Evolutionary conservation across 2,888 invertebrate species (phyloP).

Genomic region (Ornithoptera priamus): DNA sequence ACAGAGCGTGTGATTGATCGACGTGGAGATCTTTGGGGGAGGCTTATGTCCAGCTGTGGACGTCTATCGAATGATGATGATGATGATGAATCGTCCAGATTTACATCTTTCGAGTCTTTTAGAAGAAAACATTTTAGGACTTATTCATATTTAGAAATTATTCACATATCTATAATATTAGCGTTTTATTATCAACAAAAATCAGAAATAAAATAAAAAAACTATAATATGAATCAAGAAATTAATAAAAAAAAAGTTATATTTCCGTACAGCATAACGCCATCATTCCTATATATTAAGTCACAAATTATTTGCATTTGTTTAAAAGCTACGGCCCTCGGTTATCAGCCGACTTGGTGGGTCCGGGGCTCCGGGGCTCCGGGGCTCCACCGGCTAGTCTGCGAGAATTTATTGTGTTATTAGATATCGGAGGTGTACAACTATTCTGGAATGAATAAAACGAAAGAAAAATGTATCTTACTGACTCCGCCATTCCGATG

Average conservation of each 20-base stretch:
- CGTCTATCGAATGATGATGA: too few species aligned
- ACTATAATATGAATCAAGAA: too few species aligned
- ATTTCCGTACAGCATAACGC: slow-evolving; percentile 22
- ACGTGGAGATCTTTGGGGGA: too few species aligned
- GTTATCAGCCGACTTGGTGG: slow-evolving; percentile 35
- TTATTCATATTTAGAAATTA: too few species aligned
- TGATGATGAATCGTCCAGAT: too few species aligned
- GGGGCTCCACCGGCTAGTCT: slow-evolving; percentile 17
- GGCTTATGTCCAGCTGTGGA: too few species aligned
- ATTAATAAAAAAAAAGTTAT: neutral
- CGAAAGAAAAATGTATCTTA: slow-evolving; percentile 21
- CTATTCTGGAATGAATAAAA: slow-evolving; percentile 27
- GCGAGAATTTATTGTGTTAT: slow-evolving; percentile 28
- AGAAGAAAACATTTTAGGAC: too few species aligned
- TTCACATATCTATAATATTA: too few species aligned
- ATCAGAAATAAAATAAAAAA: neutral
- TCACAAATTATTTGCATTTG: slow-evolving; percentile 38
- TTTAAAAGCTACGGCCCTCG: slow-evolving; percentile 36
- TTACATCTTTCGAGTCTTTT: too few species aligned
- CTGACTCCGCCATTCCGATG: slow-evolving; percentile 19
- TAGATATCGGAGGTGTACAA: slow-evolving; percentile 29
- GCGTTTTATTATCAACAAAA: neutral
- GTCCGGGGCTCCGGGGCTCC: slow-evolving; percentile 33
- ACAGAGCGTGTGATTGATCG: too few species aligned
- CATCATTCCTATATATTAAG: slow-evolving; percentile 38